These are phyloP conservation scores for Nyctereutes procyonoides DNA, from an alignment of 2,113 vertebrate genomes.

Conservation along the genomic window DNA sequence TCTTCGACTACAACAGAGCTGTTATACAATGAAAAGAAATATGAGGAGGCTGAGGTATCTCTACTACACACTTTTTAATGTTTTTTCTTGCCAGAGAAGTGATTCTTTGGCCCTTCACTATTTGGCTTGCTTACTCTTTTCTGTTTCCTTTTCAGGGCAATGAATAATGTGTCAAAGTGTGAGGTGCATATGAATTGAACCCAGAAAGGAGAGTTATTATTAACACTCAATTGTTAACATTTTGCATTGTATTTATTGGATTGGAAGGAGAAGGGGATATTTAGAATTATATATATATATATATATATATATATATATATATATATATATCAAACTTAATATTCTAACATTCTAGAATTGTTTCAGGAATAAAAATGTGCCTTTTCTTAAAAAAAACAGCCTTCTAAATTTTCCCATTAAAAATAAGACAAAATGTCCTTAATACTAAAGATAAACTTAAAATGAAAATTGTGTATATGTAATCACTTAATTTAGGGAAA, in stretches of 20 bases:
- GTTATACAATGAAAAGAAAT: constrained; percentile 74
- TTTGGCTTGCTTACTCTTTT: constrained; percentile 72
- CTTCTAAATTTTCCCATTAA: neutral
- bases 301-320: neutral
- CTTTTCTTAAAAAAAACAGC: neutral
- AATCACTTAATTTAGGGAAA: neutral
- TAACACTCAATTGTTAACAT: constrained; percentile 49
- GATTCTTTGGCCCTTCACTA: constrained; percentile 68
- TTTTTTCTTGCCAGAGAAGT: constrained; percentile 66
- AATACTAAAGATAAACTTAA: neutral
- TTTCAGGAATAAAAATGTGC: neutral
- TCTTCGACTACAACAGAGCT: constrained; percentile 52
- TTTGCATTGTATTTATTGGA: constrained; percentile 53
- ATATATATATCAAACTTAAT: neutral
- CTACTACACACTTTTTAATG: constrained; percentile 66
- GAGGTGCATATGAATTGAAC: constrained; percentile 25
- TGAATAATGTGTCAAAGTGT: constrained; percentile 67
- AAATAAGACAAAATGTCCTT: neutral
- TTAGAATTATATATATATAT: constrained; percentile 46
- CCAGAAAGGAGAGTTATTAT: constrained; percentile 12
- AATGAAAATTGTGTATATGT: neutral
- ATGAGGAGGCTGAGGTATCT: constrained; percentile 67
- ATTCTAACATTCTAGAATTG: constrained; percentile 21
- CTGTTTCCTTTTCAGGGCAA: constrained; percentile 64
- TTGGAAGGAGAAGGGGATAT: neutral